These are phyloP conservation scores for Drosophila koepferae DNA, from an alignment of 2,888 invertebrate species.

Conservation along the genomic window DNA sequence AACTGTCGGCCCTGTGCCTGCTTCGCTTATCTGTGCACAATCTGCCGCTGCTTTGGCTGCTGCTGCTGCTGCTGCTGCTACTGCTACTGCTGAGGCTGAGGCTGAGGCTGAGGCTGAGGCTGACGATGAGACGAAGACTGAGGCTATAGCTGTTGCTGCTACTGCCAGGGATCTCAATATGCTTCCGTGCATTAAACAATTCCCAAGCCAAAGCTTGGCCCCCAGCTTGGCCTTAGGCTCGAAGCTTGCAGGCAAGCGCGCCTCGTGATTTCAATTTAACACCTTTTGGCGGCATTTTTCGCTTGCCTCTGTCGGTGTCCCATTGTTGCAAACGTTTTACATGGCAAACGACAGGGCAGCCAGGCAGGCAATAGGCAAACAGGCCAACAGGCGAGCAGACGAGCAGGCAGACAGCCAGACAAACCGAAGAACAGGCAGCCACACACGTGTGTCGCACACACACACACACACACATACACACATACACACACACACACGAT, in stretches of 20 bases:
- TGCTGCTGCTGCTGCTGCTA: background rate
- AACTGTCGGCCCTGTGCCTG: constrained; percentile 56
- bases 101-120: background rate
- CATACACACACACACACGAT: constrained; percentile 5
- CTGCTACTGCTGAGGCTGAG: too few species aligned
- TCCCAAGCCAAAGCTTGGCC: constrained; percentile 73
- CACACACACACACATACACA: background rate
- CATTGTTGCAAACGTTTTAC: constrained; percentile 62
- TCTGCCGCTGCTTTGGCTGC: constrained; percentile 62
- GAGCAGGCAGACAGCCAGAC: background rate
- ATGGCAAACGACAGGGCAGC: constrained; percentile 51
- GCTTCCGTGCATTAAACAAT: constrained; percentile 74
- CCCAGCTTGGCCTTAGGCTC: constrained; percentile 50
- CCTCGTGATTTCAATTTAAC: constrained; percentile 83
- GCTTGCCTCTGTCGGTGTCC: constrained; percentile 53
- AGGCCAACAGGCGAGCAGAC: background rate
- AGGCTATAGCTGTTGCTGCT: constrained; percentile 44
- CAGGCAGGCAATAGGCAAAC: constrained; percentile 11
- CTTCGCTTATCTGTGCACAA: constrained; percentile 72
- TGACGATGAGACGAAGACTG: constrained; percentile 20
- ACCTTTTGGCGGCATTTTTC: constrained; percentile 83
- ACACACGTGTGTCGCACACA: constrained; percentile 8
- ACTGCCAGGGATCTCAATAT: constrained; percentile 62
- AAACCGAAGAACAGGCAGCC: background rate
- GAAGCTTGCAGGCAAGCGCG: constrained; percentile 15